phyloP scores from a whole-genome alignment of 2,113 vertebrate genomes.

The Petrocephalus microphthalmus region DNA sequence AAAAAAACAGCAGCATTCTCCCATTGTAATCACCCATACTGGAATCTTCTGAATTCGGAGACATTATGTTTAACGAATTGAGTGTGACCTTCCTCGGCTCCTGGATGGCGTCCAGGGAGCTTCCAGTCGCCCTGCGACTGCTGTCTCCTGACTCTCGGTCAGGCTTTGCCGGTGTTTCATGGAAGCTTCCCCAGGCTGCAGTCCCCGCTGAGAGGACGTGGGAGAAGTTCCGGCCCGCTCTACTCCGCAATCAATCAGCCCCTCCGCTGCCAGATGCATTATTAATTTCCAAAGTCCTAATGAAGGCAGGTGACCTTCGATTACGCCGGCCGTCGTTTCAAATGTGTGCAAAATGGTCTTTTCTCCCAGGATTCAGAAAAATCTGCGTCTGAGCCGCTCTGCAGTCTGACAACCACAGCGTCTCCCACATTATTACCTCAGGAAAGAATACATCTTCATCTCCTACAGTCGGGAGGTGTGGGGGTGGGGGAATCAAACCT shows the following conservation, averaged over 20 bases:
- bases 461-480: neutral
- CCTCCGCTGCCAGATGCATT: conserved; percentile 45
- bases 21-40: neutral
- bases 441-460: neutral
- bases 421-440: neutral
- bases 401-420: neutral
- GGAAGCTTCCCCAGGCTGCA: conserved; percentile 32
- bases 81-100: conserved; percentile 46
- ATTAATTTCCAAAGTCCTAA: conserved; percentile 51
- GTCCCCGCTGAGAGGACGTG: conserved; percentile 43
- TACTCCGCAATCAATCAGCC: conserved; percentile 60
- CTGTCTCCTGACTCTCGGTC: conserved; percentile 47
- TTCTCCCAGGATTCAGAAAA: conserved; percentile 1
- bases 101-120: conserved; percentile 46
- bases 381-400: neutral
- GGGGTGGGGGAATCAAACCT: neutral
- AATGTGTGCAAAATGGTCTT: neutral
- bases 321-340: conserved; percentile 29
- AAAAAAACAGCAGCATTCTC: neutral
- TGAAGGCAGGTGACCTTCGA: conserved; percentile 49
- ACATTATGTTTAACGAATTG: neutral
- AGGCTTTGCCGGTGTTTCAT: conserved; percentile 56
- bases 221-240: conserved; percentile 49
- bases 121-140: conserved; percentile 51
- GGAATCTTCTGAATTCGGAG: neutral